Conservation (phyloP, 2,888 invertebrate species). For the Dynastes hyllus region DNA sequence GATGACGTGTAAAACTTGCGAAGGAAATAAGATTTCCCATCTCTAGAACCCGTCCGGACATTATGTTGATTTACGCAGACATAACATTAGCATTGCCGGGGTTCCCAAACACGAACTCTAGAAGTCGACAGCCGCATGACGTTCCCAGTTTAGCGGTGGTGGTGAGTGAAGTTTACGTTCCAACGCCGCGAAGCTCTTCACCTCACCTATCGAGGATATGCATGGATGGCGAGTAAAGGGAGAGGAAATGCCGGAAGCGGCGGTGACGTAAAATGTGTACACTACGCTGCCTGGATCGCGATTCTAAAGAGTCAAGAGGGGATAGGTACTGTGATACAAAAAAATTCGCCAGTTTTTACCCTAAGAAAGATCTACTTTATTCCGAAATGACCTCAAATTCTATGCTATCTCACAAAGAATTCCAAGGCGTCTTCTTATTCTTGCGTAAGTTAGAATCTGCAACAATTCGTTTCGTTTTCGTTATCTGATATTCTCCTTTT, state of each 20-base stretch:
- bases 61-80: conserved; percentile 34
- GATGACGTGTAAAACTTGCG: conserved; percentile 22
- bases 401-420: no score
- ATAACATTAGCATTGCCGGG: conserved; percentile 37
- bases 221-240: background rate
- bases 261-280: background rate
- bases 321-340: background rate
- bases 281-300: background rate
- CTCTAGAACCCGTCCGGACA: conserved; percentile 6
- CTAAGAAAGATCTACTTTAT: no score
- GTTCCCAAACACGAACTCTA: background rate
- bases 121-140: background rate
- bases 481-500: no score
- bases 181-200: background rate
- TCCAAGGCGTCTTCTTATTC: no score
- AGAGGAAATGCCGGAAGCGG: background rate
- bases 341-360: no score
- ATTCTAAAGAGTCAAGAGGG: background rate
- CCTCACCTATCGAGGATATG: background rate
- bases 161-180: background rate
- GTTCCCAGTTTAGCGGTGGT: background rate
- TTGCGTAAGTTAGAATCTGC: no score
- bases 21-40: conserved; percentile 33
- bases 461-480: no score
- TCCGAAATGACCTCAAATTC: no score